A percentile compares a stretch with the other conserved stretches of the same genome.
phyloP scores from a whole-genome alignment of 2,797 vertebrate genomes.

The Sphaeramia orbicularis region DNA sequence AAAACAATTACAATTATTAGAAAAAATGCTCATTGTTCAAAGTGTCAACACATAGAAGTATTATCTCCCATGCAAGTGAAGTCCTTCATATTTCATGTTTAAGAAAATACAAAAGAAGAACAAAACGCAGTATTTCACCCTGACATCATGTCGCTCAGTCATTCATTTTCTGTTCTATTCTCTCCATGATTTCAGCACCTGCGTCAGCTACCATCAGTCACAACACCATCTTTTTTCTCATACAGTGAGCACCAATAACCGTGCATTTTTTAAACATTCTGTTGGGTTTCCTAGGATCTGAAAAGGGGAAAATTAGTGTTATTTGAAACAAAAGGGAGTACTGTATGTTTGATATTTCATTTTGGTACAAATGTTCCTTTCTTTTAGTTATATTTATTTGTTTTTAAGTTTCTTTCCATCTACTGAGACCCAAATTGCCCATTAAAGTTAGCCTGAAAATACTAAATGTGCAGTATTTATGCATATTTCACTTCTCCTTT shows the following conservation, averaged over 20 bases:
- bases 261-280: background rate
- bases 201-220: conserved; percentile 2
- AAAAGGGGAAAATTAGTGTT: background rate
- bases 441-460: conserved; percentile 49
- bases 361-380: conserved; percentile 8
- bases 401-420: conserved; percentile 2
- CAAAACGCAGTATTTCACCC: background rate
- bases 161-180: background rate
- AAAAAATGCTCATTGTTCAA: no score
- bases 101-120: background rate
- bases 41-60: no score
- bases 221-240: background rate
- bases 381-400: conserved; percentile 38
- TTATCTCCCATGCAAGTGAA: no score
- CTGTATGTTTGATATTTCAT: conserved; percentile 15
- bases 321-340: conserved; percentile 3
- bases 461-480: conserved; percentile 30
- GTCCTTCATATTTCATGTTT: background rate
- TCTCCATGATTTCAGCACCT: background rate
- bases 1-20: no score
- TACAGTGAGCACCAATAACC: background rate
- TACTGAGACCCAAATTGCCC: conserved; percentile 13
- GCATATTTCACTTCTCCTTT: conserved; percentile 49
- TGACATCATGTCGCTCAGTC: background rate
- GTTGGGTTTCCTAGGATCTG: background rate